Evolutionary conservation across 2,797 vertebrate species (phyloP), one percentile per base, ranked within the genome.

Genomic region (Parotocinclus haroldoi): DNA sequence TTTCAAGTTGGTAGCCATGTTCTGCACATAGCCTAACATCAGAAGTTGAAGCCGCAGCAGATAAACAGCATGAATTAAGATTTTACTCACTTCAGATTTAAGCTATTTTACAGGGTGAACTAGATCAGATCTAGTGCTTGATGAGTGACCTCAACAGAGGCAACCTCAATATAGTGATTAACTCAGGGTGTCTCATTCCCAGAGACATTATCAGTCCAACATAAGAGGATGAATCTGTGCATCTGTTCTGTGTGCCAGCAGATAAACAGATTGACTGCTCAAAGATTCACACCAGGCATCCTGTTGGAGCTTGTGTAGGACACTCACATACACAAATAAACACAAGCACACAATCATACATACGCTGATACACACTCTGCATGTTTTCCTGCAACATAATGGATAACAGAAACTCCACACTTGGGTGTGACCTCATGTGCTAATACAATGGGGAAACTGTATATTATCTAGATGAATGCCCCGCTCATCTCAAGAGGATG

Each of bases 401-500:
- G 39, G 38, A 78, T 38, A 39, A 48, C 48, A 27, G 40, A 68
- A 68, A 67, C 18, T 59, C 10, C 48, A 37, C 39, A 53, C 56
- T 48, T 45, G 18, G 53, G 36, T 52, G n/a, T 44, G 65, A 59
- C 57, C 66, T 68, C 40, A 46, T 60, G 42, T 38, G 79, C 56
- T 68, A 9, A 76, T 18, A 44, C 16, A 56, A n/a, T 61, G 38
- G 57, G 55, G 40, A 70, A 37, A 6, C 4, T n/a, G n/a, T 56
- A 39, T 2, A 7, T 13, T 46, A 49, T 13, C 54, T 14, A 72
- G 19, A 67, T 39, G 61, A 58, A 66, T 42, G 45, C 36, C 39
- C 40, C 45, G 42, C 17, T 61, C 13, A 50, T 55, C 60, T 58
- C 64, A 68, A 52, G 56, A 77, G 56, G 56, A 68, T 45, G 46